These are phyloP conservation scores for Dascyllus trimaculatus DNA, from an alignment of 2,113 vertebrate genomes.

Conservation along the genomic window DNA sequence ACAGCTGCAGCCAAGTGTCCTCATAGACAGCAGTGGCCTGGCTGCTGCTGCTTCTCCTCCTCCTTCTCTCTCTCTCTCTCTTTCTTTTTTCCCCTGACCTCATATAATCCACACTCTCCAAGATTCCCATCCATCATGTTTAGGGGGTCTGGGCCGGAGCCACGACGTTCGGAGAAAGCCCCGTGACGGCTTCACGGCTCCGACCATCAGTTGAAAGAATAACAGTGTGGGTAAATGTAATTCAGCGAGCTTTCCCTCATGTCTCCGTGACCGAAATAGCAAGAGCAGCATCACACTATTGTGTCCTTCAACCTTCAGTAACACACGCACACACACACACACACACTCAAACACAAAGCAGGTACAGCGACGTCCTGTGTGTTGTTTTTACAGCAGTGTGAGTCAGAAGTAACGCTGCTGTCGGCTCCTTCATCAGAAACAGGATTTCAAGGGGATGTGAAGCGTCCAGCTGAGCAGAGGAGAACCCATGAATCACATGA, in stretches of 20 bases:
- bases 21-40: conserved; percentile 37
- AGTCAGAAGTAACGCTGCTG: neutral
- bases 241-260: conserved; percentile 34
- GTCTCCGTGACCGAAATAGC: conserved; percentile 41
- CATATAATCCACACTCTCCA: conserved; percentile 48
- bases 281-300: conserved; percentile 15
- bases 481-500: conserved; percentile 3
- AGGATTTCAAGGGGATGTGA: conserved; percentile 24
- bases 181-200: conserved; percentile 38
- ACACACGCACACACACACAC: neutral
- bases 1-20: conserved; percentile 56
- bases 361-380: no score
- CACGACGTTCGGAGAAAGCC: conserved; percentile 32
- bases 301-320: conserved; percentile 22
- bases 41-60: neutral
- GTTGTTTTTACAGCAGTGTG: neutral
- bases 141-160: conserved; percentile 55
- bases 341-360: neutral
- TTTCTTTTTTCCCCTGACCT: conserved; percentile 22
- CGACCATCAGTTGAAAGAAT: conserved; percentile 45
- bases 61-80: neutral
- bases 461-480: neutral
- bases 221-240: conserved; percentile 53
- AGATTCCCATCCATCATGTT: conserved; percentile 67
- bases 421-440: neutral